Conservation (phyloP, 2,797 vertebrate genomes). For the Eleutherodactylus coqui region DNA sequence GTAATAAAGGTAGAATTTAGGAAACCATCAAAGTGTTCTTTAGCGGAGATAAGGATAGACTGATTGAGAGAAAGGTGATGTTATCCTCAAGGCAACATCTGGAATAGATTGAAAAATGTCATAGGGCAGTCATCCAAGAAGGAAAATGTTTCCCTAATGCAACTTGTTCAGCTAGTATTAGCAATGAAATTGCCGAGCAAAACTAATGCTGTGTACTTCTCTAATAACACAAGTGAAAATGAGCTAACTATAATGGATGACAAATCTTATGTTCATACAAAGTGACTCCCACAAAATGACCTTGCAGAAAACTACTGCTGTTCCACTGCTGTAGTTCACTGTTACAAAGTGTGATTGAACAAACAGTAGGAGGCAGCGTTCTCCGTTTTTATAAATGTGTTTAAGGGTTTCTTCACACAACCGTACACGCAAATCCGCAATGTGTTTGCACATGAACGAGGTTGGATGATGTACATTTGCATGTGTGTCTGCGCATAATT, state of each 20-base stretch:
- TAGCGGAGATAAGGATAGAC: not conserved
- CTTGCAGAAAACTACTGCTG: not conserved
- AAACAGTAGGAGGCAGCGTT: too few relatives aligned
- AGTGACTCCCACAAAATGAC: not conserved
- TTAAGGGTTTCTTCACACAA: too few relatives aligned
- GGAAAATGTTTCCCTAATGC: not conserved
- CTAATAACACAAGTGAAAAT: too few relatives aligned
- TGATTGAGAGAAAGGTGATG: slow-evolving; percentile 8
- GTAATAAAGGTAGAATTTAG: slow-evolving; percentile 14
- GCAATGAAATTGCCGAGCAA: not conserved
- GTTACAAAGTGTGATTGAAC: not conserved
- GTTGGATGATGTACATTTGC: too few relatives aligned
- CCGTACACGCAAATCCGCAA: too few relatives aligned
- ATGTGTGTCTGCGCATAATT: too few relatives aligned
- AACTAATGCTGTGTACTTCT: not conserved
- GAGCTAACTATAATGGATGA: not conserved
- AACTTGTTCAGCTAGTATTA: not conserved
- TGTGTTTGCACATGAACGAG: too few relatives aligned
- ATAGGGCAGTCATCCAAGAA: slow-evolving; percentile 10
- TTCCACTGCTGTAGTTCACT: not conserved
- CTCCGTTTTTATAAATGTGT: not conserved
- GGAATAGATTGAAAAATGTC: not conserved
- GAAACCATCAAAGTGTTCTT: slow-evolving; percentile 14
- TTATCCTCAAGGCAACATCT: slow-evolving; percentile 24
- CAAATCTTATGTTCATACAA: not conserved